Evolutionary conservation across 2,113 vertebrate genomes (phyloP), one percentile per base, ranked within the genome.

Genomic region (Rhodinocichla rosea): DNA sequence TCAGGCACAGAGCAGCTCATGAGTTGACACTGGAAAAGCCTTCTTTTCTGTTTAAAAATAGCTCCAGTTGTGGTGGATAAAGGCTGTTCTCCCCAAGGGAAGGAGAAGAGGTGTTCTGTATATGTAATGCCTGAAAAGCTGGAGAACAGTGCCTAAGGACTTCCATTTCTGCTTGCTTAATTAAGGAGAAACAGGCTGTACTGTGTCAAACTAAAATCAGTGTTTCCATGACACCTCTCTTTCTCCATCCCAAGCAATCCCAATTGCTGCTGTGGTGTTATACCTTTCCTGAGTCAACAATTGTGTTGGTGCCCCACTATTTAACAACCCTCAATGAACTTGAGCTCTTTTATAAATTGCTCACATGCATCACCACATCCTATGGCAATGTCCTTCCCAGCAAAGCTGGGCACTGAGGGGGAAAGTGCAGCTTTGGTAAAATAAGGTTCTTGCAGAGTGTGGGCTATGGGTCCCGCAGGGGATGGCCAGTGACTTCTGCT

Each of bases 341-440:
- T 64, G 30, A 83, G 45, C 9, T 35, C 18, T 69, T 69, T 37
- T 15, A 53, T 22, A 4, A 69, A 30, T 85, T 64, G 12, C 23
- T 77, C 18, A 14, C 1, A 1, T 49, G 15, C 19, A 33, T 45
- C 24, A 33, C 15, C 28, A 26, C 4, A 39, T 33, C 37, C 23
- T 30, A 24, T 0, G 0, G 52, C 1, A 2, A 32, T 19, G 26
- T 40, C 4, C 21, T 84, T 64, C 52, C 35, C 7, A 42, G 33
- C 50, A 69, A 77, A 74, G 28, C 19, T 64, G 55, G 52, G 40
- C 39, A n/a, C 22, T 13, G 53, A 60, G 18, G 27, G 33, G 18
- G 14, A 74, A 88, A 80, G 12, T 0, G 0, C 16, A 63, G 10
- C 20, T 88, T 70, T 83, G 63, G 24, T 33, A 39, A 65, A 69